Base-by-base conservation (phyloP, 1,140 invertebrate genomes). In the Oscheius sp. region DNA sequence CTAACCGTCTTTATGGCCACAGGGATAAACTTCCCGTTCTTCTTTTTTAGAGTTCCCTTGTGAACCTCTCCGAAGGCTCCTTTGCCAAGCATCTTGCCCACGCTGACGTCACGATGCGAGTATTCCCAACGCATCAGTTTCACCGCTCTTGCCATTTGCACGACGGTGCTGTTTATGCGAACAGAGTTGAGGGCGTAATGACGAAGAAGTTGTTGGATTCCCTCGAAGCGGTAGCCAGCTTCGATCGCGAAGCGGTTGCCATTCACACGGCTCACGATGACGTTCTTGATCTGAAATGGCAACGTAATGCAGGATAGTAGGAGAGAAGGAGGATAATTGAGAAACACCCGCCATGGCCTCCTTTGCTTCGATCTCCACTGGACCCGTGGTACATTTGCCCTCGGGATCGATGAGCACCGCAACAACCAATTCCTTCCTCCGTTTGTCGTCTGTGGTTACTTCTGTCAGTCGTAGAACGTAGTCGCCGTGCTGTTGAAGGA, bases 1-100 rank as follows among this genome's bases (percentile, higher is more conserved):
- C n/a, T n/a, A n/a, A n/a, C n/a, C n/a, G 46, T 7, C 36, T 74
- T 74, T 38, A 74, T 75, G 20, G 72, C 72, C 3, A 73, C 67
- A 34, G 59, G 26, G 23, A 74, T 46, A 2, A 31, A 31, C 20
- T 46, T 31, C 18, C 28, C 23, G 10, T n/a, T 70, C 23, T 32
- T 49, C 31, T 32, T 36, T 29, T 64, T 66, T 1, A 74, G 52
- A 1, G 65, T 63, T 15, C 75, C 75, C 4, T 58, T 32, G 23
- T 65, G 52, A 7, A 76, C 75, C 52, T 76, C 75, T 29, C 75
- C 75, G 31, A 74, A 76, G 15, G 75, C 75, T n/a, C 75, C 75
- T 58, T 75, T 63, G n/a, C 75, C 75, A 15, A 76, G 32, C 32
- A 55, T 38, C 34, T 68, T 75, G 7, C 29, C 35, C 20, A 63